Percentiles rank a stretch among this genome's conserved stretches.
Conservation (phyloP, 2,797 vertebrate genomes). For the Onychomys leucogaster region DNA sequence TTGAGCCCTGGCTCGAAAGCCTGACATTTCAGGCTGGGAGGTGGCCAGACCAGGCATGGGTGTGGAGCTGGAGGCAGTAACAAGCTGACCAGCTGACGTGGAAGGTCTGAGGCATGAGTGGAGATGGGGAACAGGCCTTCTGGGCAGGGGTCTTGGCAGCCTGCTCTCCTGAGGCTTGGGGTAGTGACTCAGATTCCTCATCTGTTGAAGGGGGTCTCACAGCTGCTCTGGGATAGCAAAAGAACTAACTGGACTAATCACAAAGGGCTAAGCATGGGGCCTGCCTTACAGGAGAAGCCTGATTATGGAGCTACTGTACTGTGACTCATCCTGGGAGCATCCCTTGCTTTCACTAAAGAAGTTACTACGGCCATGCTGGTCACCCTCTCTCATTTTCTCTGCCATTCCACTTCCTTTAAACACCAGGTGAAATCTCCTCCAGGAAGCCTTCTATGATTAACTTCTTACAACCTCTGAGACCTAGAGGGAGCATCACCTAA, state of each 20-base stretch:
- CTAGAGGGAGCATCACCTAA: not conserved
- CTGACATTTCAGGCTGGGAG: constrained; percentile 38
- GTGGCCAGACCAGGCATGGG: not conserved
- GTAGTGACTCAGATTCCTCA: not conserved
- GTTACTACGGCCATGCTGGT: not conserved
- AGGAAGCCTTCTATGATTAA: constrained; percentile 46
- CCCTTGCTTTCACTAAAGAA: not conserved
- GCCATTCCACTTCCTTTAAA: not conserved
- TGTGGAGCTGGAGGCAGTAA: not conserved
- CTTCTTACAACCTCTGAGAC: not conserved
- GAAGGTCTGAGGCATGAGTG: not conserved
- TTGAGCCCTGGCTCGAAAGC: not conserved
- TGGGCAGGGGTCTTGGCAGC: not conserved
- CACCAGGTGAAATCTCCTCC: not conserved
- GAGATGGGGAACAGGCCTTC: not conserved
- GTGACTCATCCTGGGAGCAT: not conserved
- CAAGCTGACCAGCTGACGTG: not conserved
- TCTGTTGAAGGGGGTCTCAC: not conserved
- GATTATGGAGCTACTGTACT: fast-evolving
- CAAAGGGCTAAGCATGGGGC: not conserved
- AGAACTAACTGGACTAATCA: fast-evolving
- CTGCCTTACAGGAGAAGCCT: not conserved
- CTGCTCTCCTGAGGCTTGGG: not conserved
- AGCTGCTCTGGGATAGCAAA: not conserved
- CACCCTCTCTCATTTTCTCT: not conserved